Base-by-base conservation (phyloP, 2,888 invertebrate species). In the Osmoderma eremita region DNA sequence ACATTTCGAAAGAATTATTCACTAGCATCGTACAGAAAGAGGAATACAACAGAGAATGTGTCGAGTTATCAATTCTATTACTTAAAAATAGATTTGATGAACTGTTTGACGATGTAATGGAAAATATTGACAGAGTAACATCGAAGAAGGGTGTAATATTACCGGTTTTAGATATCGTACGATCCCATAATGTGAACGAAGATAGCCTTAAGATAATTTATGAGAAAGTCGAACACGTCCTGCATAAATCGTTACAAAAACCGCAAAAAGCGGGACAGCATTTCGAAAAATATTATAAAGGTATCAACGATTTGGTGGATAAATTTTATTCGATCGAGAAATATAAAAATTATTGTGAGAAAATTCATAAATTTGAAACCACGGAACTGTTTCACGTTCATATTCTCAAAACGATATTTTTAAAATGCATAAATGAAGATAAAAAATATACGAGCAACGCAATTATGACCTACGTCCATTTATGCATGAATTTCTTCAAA, bases 241-340 rank as follows among this genome's bases (percentile, higher is more conserved):
- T 93, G 38, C 78, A 83, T 56, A 88, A 88, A 78, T 83, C 87
- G 68, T 80, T 91, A 45, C 88, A 89, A 74, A 90, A 90, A 75
- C 91, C 90, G 0, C 88, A 89, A 69, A 91, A 91, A 81, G 88
- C 87, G 2, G 88, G 88, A 0, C 87, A 87, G 71, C 86, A 90
- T 58, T 89, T 90, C 71, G 81, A 86, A 48, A 85, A 86, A 64
- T 86, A 89, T 77, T 84, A 86, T 66, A 78, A 82, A 62, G 86
- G 88, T n/a, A 84, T 90, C 22, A 82, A 83, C 6, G 84, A 85
- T 71, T 78, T 92, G 50, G 85, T 91, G 41, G 79, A 87, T 0
- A 83, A 84, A 71, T 88, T 86, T 74, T 87, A 90, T 87, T 84
- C 86, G 0, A 70, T 81, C 10, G 83, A 86, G 13, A 87, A 87